Percentiles rank a stretch among this genome's conserved stretches.
Evolutionary conservation across 2,113 vertebrate genomes (phyloP).

Genomic region (Perca schrenkii): DNA sequence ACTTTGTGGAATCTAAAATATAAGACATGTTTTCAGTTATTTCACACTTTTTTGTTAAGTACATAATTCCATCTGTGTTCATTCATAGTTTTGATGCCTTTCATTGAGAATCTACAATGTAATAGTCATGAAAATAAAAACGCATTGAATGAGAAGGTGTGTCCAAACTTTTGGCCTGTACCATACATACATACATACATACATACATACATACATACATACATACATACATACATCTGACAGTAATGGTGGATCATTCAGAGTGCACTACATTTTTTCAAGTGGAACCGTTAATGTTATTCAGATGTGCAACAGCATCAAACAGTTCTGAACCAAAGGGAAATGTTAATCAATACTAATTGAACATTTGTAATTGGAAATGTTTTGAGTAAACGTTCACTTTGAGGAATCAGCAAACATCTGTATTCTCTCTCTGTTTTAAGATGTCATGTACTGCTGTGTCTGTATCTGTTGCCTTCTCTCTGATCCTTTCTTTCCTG

Average conservation of each 20-base stretch:
- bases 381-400: neutral
- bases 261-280: neutral
- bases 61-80: too few species aligned
- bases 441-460: neutral
- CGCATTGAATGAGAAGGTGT: too few species aligned
- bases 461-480: constrained; percentile 8
- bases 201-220: too few species aligned
- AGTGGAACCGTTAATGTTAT: neutral
- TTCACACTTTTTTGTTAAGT: too few species aligned
- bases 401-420: neutral
- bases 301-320: neutral
- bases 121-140: too few species aligned
- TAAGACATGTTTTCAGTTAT: too few species aligned
- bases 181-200: too few species aligned
- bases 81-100: too few species aligned
- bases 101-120: too few species aligned
- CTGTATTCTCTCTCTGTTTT: neutral
- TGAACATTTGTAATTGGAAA: neutral
- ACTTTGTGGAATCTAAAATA: too few species aligned
- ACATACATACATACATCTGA: too few species aligned
- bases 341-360: neutral
- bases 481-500: constrained; percentile 19
- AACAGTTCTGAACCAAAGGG: neutral
- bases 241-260: neutral
- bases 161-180: too few species aligned